A percentile compares a stretch with the other conserved stretches of the same genome.
These are phyloP conservation scores for Dromas ardeola DNA, from an alignment of 2,113 vertebrate genomes.

Conservation along the genomic window DNA sequence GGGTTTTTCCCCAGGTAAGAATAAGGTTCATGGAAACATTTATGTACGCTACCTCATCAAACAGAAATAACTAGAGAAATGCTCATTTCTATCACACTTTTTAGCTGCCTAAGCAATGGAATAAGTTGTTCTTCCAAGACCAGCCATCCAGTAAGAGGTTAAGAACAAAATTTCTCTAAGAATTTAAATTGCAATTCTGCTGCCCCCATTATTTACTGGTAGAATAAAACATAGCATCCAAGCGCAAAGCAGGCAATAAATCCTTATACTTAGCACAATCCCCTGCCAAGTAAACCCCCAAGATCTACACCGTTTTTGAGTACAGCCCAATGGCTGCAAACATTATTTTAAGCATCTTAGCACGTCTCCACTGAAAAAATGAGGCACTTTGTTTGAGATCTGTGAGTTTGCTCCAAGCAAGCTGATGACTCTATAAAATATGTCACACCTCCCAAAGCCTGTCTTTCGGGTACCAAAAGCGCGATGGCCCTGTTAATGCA, in stretches of 20 bases:
- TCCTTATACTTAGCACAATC: neutral
- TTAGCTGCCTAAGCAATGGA: neutral
- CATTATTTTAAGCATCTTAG: neutral
- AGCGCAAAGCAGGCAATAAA: neutral
- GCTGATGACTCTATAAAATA: neutral
- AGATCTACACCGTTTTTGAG: neutral
- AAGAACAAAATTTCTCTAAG: neutral
- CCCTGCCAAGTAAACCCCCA: neutral
- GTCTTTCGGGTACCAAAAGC: neutral
- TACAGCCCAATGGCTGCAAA: neutral
- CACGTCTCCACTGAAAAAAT: neutral
- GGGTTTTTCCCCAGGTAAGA: neutral
- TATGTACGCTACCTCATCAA: neutral
- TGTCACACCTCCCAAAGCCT: neutral
- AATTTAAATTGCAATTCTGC: neutral
- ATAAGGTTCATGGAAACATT: neutral
- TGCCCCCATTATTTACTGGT: constrained; percentile 1
- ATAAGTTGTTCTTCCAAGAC: neutral
- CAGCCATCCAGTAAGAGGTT: neutral
- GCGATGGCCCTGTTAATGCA: neutral
- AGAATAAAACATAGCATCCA: neutral
- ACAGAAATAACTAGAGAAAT: neutral
- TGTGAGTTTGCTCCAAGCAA: neutral
- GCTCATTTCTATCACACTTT: neutral
- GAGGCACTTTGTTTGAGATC: neutral